phyloP scores from a whole-genome alignment of 2,113 vertebrate species.

The Phoxinus phoxinus region DNA sequence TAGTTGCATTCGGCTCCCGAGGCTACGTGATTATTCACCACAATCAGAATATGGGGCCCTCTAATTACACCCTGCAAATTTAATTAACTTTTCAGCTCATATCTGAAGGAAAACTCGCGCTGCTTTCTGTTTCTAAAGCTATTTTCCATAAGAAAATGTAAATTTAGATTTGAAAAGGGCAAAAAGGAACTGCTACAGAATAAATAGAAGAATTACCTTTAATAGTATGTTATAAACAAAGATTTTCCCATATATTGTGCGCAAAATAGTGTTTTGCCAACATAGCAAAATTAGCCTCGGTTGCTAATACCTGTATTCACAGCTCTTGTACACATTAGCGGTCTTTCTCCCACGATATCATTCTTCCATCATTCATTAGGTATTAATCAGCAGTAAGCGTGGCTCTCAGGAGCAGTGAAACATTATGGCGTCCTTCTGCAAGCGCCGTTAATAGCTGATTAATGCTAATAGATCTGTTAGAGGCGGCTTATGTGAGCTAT shows the following conservation, averaged over 20 bases:
- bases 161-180: constrained; percentile 4
- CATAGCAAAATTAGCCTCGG: background rate
- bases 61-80: constrained; percentile 57
- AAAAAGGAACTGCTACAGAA: background rate
- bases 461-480: constrained; percentile 43
- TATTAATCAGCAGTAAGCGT: constrained; percentile 37
- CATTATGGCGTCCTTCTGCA: constrained; percentile 15
- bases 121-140: background rate
- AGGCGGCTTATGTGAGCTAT: background rate
- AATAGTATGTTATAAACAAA: background rate
- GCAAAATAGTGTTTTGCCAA: background rate
- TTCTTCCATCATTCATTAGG: constrained; percentile 41
- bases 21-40: constrained; percentile 56
- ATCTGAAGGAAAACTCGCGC: constrained; percentile 21
- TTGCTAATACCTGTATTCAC: background rate
- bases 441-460: constrained; percentile 43
- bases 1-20: constrained; percentile 51
- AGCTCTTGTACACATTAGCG: background rate
- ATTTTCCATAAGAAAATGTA: background rate
- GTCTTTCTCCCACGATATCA: background rate
- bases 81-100: constrained; percentile 56
- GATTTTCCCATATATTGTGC: background rate
- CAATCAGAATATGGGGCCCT: constrained; percentile 38
- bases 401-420: background rate
- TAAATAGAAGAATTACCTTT: background rate